Base-by-base conservation (phyloP, 2,888 invertebrate species). In the Helobdella robusta region DNA sequence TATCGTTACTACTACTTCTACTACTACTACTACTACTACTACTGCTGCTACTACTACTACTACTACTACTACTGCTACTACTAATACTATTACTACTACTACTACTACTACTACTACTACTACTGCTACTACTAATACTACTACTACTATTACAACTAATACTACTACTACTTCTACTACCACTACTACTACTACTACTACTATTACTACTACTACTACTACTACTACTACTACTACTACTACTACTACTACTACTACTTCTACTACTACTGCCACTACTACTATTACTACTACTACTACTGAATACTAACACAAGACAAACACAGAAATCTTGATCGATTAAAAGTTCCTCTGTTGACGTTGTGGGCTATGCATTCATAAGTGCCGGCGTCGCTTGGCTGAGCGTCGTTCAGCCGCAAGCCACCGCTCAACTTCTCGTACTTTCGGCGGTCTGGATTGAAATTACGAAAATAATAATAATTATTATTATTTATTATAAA, bases 351-450 rank as follows among this genome's bases (percentile, higher is more conserved):
- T 20, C 59, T 44, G 30, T 58, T 64, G 30, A 63, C 44, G 5
- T 64, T 59, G 50, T 66, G 58, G 0, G 66, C 66, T 11, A 56
- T 40, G 50, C 66, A 66, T 35, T 66, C 66, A 23, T 66, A 66
- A 4, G 20, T 44, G 8, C 66, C 66, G 2, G 15, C 40, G 46
- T 66, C 66, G 4, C 36, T 25, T n/a, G 36, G 30, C 28, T 18
- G 28, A 4, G 59, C 64, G 6, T 56, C 23, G 1, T 52, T 25
- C 18, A 66, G 34, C 62, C 36, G 1, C n/a, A 66, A 32, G 15
- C 66, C 66, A 11, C 20, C 36, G 8, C 40, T 44, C n/a, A 32
- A 36, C 15, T 46, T n/a, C 18, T 34, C 20, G 59, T 64, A 64
- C 32, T 50, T 62, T 23, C 32, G 28, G 20, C 18, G 40, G 11